These are phyloP conservation scores for Moxostoma hubbsi DNA, from an alignment of 2,797 vertebrate genomes.

Conservation along the genomic window DNA sequence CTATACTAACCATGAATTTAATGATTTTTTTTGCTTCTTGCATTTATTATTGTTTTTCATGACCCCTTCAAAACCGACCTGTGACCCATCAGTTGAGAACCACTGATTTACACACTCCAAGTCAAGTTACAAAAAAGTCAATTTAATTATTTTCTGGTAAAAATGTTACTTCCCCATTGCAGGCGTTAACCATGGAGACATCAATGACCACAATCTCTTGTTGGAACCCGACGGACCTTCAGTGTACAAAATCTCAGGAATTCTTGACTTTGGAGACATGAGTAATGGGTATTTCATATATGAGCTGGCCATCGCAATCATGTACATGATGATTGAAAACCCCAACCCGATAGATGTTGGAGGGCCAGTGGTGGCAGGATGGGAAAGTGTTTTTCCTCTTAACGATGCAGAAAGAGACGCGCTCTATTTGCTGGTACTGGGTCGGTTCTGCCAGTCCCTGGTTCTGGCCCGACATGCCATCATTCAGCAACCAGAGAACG, in stretches of 20 bases:
- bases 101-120: no score
- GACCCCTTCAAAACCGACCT: no score
- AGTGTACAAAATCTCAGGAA: constrained; percentile 81
- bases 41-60: no score
- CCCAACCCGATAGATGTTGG: constrained; percentile 78
- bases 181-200: constrained; percentile 94
- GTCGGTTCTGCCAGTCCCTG: constrained; percentile 87
- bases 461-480: constrained; percentile 75
- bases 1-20: no score
- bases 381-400: constrained; percentile 85
- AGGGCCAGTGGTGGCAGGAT: constrained; percentile 87
- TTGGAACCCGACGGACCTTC: constrained; percentile 63
- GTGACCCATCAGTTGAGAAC: no score
- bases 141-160: no score
- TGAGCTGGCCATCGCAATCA: constrained; percentile 86
- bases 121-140: no score
- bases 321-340: constrained; percentile 92
- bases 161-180: neutral
- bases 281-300: constrained; percentile 85
- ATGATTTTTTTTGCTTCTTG: no score
- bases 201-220: constrained; percentile 91
- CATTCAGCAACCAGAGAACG: constrained; percentile 82
- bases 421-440: constrained; percentile 84
- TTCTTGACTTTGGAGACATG: constrained; percentile 92
- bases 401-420: constrained; percentile 76